Evolutionary conservation across 2,888 invertebrate genomes (phyloP), one percentile per base, ranked within the genome.

Genomic region (Sicus ferrugineus): DNA sequence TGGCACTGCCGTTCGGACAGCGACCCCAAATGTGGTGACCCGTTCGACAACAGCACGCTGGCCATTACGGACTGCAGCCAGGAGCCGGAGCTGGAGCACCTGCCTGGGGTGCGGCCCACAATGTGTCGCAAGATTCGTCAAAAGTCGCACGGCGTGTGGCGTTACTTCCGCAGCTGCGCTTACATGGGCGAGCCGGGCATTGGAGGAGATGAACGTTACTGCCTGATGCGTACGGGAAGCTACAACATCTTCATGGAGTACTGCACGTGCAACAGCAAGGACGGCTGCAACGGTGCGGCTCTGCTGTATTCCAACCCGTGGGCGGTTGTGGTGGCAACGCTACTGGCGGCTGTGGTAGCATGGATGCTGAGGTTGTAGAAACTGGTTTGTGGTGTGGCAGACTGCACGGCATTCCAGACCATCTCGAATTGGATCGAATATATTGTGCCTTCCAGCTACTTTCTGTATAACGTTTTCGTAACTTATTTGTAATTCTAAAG

Each of bases 161-260:
- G 93, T 69, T 95, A 94, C 84, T 92, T 93, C 80, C 88, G 96
- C 73, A 92, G 91, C 79, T 97, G 96, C 85, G 96, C 96, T 0
- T 95, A 92, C 80, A 88, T 96, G 79, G 96, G 96, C 0, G 95
- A 95, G 76, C 94, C 95, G 0, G 96, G 96, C 0, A 93, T 96
- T 63, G 90, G 89, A 78, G 94, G 95, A 0, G 96, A 96, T 77
- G 96, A 96, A 84, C 88, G 96, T 67, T 96, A 93, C 85, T 96
- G 96, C 77, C 86, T 95, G 14, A 93, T 96, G 92, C 88, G 95
- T 78, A 94, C 94, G 0, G 96, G 96, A 23, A 94, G 94, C 1
- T 95, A 94, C 85, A 95, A 97, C 82, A 95, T 97, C 75, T 96
- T 96, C 82, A 92, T 95, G 87, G 96, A 97, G 84, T 95, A 93